Percentiles rank a stretch among this genome's conserved stretches.
phyloP scores from a whole-genome alignment of 2,113 vertebrate species.

The Pipra filicauda region DNA sequence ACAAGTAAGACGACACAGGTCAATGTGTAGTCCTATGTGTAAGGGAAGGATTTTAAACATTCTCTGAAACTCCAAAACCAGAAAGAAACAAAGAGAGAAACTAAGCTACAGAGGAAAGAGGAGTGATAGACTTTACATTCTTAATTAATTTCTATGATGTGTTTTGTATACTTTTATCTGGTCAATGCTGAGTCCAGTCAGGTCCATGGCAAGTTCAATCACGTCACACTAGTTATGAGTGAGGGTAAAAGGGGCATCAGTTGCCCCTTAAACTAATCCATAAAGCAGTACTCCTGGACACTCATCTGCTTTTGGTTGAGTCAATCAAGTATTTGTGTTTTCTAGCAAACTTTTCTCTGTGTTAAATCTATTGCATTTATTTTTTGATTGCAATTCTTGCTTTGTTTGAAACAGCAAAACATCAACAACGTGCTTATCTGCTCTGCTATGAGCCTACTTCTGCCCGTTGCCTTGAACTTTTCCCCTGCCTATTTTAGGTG shows the following conservation, averaged over 20 bases:
- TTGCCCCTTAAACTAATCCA: not conserved
- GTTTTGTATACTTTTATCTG: not conserved
- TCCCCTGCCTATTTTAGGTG: fast-evolving
- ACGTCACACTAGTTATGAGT: fast-evolving
- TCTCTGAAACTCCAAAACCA: not conserved
- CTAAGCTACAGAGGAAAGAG: not conserved
- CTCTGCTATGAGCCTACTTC: not conserved
- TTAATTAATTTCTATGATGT: not conserved
- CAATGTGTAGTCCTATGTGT: fast-evolving
- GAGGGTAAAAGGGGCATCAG: not conserved
- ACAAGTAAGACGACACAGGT: not conserved
- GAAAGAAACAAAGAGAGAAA: not conserved
- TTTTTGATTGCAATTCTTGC: not conserved
- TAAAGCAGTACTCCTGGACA: not conserved
- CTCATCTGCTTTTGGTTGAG: not conserved
- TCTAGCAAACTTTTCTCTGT: not conserved
- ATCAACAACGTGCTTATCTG: not conserved
- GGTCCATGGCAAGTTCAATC: not conserved
- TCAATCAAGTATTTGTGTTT: not conserved
- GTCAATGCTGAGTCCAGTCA: not conserved
- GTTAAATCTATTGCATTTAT: not conserved
- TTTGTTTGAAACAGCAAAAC: not conserved
- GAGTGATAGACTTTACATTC: not conserved
- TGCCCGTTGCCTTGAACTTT: not conserved
- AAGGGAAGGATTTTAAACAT: not conserved